These are phyloP conservation scores for Sphecodes monilicornis DNA, from an alignment of 2,888 invertebrate genomes.

Conservation along the genomic window DNA sequence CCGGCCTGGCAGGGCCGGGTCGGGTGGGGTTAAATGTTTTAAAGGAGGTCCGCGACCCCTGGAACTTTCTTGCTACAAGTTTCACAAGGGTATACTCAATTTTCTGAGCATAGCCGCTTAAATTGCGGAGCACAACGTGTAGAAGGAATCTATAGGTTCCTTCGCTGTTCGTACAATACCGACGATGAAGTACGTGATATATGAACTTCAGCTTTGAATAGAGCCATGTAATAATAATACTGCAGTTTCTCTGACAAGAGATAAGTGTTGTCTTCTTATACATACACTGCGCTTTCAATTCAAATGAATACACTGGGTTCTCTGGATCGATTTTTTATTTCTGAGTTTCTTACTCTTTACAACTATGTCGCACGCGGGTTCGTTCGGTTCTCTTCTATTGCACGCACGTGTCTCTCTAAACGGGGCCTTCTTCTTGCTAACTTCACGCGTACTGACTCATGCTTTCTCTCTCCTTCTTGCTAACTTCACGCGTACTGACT, in stretches of 20 bases:
- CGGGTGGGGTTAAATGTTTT: conserved; percentile 1
- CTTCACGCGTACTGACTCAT: no score
- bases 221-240: neutral
- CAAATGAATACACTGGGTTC: no score
- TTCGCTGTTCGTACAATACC: neutral
- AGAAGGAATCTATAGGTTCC: neutral
- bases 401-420: no score
- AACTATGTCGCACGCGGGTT: no score
- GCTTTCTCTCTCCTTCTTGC: no score
- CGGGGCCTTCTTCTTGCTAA: no score
- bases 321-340: no score
- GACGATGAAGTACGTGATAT: neutral
- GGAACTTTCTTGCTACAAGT: conserved; percentile 9
- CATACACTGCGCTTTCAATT: no score
- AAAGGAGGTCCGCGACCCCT: neutral
- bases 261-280: neutral
- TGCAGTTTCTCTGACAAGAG: neutral
- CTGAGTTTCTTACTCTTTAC: no score
- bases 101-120: neutral
- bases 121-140: neutral
- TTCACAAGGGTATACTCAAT: neutral
- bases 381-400: no score
- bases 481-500: no score
- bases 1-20: no score
- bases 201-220: neutral